Base-by-base conservation (phyloP, 1,140 invertebrate genomes). In the Drosophila auraria region DNA sequence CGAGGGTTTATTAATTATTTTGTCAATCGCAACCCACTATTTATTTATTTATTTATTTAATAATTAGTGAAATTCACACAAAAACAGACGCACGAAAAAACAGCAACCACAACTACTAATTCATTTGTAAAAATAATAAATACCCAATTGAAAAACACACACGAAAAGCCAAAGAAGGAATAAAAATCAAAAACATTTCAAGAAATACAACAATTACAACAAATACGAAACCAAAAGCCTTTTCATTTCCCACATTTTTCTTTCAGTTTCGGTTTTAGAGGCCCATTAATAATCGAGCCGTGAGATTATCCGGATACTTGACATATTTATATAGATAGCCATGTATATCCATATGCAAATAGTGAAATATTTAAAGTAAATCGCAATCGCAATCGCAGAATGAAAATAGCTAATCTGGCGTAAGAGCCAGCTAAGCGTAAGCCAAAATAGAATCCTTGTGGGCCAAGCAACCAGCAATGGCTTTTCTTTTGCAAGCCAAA, bases 141-240 rank as follows among this genome's bases (percentile, higher is more conserved):
- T 56, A 61, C 63, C 25, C 23, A 62, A 77, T 57, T 78, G 44
- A 59, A 70, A 49, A 57, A 69, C 23, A 70, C 69, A 80, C 64
- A 68, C 74, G 60, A 70, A 82, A 90, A 87, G 84, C 83, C 83
- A 87, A 87, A 87, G 83, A 87, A 78, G 15, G 54, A 76, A 89
- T 80, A 78, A 76, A 79, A 77, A 81, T 72, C 45, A 80, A 83
- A 57, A 83, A 80, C 59, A 77, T 59, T 83, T 75, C 44, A 68
- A 62, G 62, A 78, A 56, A 69, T 42, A 63, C 56, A 83, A 72
- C 60, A 80, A 45, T 61, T 25, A 44, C 17, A 45, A 42, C 15
- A 53, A 64, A 62, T 17, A 44, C 25, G 45, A 42, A 15, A 51
- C 56, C 40, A 33, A 51, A 42, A 45, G 63, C 40, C 17, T 45